These are phyloP conservation scores for Tetramorium simillimum DNA, from an alignment of 1,140 invertebrate species.

Conservation along the genomic window DNA sequence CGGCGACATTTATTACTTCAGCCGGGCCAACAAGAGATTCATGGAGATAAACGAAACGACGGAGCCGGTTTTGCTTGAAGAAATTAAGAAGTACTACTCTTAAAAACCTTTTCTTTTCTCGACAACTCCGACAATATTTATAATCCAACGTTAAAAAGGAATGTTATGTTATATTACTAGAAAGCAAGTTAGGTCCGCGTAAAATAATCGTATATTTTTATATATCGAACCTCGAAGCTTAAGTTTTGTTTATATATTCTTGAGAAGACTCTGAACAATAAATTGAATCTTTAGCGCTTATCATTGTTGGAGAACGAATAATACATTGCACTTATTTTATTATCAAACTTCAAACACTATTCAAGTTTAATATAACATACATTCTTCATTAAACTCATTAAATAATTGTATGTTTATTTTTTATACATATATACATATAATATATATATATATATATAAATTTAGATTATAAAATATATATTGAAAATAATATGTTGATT, in stretches of 20 bases:
- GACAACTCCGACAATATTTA: not conserved
- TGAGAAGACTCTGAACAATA: constrained; percentile 21
- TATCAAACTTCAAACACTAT: not conserved
- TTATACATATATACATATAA: constrained; percentile 1
- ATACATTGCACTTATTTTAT: not conserved
- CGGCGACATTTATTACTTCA: constrained; percentile 98
- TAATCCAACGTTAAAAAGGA: not conserved
- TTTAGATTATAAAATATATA: not conserved
- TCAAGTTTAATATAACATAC: not conserved
- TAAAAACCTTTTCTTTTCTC: constrained; percentile 74
- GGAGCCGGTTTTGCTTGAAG: constrained; percentile 90
- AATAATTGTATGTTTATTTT: constrained; percentile 35
- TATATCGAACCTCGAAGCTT: not conserved
- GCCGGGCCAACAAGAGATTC: constrained; percentile 93
- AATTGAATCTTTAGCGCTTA: not conserved
- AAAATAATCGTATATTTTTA: constrained; percentile 21
- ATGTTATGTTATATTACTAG: not conserved
- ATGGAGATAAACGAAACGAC: constrained; percentile 93
- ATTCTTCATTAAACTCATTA: constrained; percentile 42
- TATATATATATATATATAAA: not conserved
- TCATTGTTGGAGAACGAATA: not conserved
- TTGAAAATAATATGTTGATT: constrained; percentile 12
- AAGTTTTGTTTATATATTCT: not conserved
- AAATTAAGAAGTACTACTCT: constrained; percentile 93
- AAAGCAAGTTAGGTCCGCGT: not conserved